Evolutionary conservation across 1,140 invertebrate species (phyloP).

Genomic region (Brachionus sp.): DNA sequence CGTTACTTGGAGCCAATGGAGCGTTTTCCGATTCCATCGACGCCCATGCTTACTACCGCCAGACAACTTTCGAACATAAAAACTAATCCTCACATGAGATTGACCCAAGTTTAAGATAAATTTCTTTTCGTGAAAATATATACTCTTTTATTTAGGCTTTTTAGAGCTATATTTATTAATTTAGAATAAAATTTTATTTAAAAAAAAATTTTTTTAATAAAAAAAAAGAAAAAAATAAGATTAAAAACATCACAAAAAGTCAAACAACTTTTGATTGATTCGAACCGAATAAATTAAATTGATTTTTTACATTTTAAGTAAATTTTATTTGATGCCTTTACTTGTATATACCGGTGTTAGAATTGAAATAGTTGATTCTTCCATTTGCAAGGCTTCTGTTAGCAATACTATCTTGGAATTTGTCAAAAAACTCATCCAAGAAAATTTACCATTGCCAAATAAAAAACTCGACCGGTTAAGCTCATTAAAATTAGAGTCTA

Average conservation of each 20-base stretch:
- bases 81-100: conserved; percentile 44
- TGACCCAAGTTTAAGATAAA: conserved; percentile 12
- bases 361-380: conserved; percentile 19
- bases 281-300: background rate
- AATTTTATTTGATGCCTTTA: too few relatives aligned
- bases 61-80: conserved; percentile 9
- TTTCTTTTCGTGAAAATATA: background rate
- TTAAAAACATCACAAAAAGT: too few relatives aligned
- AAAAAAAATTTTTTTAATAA: background rate
- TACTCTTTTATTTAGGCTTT: background rate
- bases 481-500: conserved; percentile 38
- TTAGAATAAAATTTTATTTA: background rate
- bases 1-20: conserved; percentile 13
- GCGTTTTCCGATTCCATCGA: conserved; percentile 26
- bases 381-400: conserved; percentile 41
- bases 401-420: conserved; percentile 33
- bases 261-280: conserved; percentile 21
- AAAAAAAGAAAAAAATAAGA: too few relatives aligned
- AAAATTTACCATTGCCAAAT: background rate
- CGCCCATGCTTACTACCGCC: background rate
- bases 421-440: conserved; percentile 34
- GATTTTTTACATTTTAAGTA: background rate
- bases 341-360: background rate
- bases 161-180: background rate
- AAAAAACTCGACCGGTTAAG: background rate